These are phyloP conservation scores for Ascaphus truei DNA, from an alignment of 2,113 vertebrate species.

Conservation along the genomic window DNA sequence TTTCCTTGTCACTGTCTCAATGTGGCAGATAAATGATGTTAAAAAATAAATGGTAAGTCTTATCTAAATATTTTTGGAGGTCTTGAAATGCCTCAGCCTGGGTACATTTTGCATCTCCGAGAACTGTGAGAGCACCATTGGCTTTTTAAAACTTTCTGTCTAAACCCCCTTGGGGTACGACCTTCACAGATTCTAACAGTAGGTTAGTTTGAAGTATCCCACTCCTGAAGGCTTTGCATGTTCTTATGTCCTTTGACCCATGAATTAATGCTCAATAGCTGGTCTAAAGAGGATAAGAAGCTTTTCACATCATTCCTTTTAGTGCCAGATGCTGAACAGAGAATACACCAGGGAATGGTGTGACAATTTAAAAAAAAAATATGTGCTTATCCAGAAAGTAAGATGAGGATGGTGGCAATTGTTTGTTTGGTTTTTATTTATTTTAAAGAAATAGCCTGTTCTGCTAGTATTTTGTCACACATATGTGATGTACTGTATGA, in stretches of 20 bases:
- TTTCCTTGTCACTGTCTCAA: too few relatives aligned
- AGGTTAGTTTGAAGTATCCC: constrained; percentile 21
- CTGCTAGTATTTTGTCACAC: too few relatives aligned
- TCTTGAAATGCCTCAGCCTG: not conserved
- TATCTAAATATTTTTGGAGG: not conserved
- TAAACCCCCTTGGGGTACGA: not conserved
- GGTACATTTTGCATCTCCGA: not conserved
- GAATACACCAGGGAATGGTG: constrained; percentile 29
- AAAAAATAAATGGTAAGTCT: too few relatives aligned
- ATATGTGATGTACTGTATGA: too few relatives aligned
- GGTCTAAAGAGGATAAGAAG: constrained; percentile 27
- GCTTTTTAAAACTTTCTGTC: constrained; percentile 19
- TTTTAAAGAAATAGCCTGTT: too few relatives aligned
- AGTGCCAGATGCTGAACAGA: constrained; percentile 36
- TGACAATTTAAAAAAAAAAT: constrained; percentile 25
- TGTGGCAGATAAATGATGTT: too few relatives aligned
- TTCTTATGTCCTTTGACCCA: constrained; percentile 32
- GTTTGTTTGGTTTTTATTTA: not conserved
- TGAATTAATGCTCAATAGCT: constrained; percentile 35
- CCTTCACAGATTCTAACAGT: constrained; percentile 32
- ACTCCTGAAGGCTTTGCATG: constrained; percentile 28
- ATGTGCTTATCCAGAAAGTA: constrained; percentile 19
- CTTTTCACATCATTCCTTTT: constrained; percentile 34
- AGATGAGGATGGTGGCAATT: not conserved
- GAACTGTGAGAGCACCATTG: not conserved